A percentile compares a stretch with the other conserved stretches of the same genome.
Conservation (phyloP, 2,797 vertebrate genomes). For the Helicolenus hilgendorfi region DNA sequence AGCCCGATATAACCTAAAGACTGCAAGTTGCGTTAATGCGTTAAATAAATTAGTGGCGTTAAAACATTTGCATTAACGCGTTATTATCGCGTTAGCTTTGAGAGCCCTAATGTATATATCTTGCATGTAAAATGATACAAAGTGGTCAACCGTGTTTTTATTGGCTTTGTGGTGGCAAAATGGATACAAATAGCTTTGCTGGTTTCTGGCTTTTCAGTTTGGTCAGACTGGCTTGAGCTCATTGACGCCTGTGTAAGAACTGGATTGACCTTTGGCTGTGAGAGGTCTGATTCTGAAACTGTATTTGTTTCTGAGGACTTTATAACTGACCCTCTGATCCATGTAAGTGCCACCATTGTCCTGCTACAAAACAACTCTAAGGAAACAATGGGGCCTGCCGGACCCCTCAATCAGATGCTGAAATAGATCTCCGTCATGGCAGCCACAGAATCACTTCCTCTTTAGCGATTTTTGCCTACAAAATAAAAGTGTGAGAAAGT, state of each 20-base stretch:
- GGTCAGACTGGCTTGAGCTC: neutral
- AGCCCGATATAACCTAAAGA: no score
- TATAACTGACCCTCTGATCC: neutral
- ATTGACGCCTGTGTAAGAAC: neutral
- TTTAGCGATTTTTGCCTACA: no score
- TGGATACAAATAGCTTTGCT: neutral
- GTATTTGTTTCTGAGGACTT: neutral
- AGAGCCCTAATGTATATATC: no score
- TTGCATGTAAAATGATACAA: neutral
- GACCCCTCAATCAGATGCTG: no score
- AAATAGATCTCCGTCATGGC: no score
- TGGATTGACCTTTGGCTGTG: neutral
- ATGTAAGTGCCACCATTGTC: neutral
- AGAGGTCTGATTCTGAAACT: constrained; percentile 1
- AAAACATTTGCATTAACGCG: no score
- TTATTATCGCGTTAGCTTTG: no score
- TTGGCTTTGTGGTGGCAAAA: neutral
- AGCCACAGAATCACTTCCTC: no score
- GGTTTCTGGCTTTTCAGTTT: neutral
- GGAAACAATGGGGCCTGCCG: no score
- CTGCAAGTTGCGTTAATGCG: no score
- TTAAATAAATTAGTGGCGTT: no score
- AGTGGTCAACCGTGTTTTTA: neutral
- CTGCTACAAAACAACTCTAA: neutral
- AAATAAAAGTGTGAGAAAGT: no score